A percentile compares a stretch with the other conserved stretches of the same genome.
Evolutionary conservation across 1,140 invertebrate species (phyloP).

Genomic region (Drosophila quadrilineata): DNA sequence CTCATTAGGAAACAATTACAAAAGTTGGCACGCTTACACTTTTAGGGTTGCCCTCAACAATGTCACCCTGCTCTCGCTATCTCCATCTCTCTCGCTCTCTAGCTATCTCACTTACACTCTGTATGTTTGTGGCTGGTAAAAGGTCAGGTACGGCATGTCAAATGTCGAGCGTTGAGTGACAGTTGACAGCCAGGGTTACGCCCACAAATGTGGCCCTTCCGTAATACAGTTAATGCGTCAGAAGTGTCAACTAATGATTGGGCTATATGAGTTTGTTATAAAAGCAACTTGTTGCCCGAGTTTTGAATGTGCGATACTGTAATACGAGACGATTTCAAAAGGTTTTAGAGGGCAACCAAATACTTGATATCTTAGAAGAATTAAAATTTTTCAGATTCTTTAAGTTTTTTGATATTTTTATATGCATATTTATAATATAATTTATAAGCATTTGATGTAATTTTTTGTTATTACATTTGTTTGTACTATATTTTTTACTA

Average conservation of each 20-base stretch:
- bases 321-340: too few species aligned
- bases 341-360: too few species aligned
- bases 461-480: too few species aligned
- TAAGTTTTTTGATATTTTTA: background rate
- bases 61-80: conserved; percentile 42
- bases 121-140: conserved; percentile 28
- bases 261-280: background rate
- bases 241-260: conserved; percentile 4
- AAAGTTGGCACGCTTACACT: conserved; percentile 25
- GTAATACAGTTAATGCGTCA: conserved; percentile 68
- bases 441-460: too few species aligned
- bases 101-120: too few species aligned
- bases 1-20: conserved; percentile 76
- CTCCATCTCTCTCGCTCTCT: too few species aligned
- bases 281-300: background rate
- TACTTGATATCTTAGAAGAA: too few species aligned
- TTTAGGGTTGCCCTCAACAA: conserved; percentile 48
- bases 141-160: conserved; percentile 67
- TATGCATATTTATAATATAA: too few species aligned
- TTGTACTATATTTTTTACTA: too few species aligned
- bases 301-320: too few species aligned
- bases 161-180: conserved; percentile 61
- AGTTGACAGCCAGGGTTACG: conserved; percentile 54
- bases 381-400: too few species aligned
- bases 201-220: conserved; percentile 62